These are phyloP conservation scores for Acleris sparsana DNA, from an alignment of 2,888 invertebrate species.

Conservation along the genomic window DNA sequence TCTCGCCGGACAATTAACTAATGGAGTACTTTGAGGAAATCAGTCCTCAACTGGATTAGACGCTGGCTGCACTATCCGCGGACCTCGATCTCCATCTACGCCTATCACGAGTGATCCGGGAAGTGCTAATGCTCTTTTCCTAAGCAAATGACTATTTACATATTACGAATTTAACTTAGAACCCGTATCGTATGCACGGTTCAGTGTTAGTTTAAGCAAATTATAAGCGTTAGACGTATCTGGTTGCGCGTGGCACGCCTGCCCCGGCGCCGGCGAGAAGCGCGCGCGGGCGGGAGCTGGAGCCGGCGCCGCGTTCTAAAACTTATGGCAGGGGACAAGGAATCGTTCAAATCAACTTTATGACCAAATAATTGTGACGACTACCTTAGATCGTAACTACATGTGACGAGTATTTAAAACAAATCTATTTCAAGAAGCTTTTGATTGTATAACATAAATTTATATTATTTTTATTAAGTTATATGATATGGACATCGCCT, in stretches of 20 bases:
- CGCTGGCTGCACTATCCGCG: not conserved
- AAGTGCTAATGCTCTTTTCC: conserved; percentile 5
- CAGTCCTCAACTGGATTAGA: conserved; percentile 58
- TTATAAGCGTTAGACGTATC: not conserved
- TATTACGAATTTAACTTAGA: conserved; percentile 28
- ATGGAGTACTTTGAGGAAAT: conserved; percentile 64
- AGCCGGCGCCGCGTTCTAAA: too few species aligned
- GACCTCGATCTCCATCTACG: not conserved
- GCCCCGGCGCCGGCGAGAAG: too few species aligned
- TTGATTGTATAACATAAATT: too few species aligned
- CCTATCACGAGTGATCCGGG: not conserved
- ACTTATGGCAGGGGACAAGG: too few species aligned
- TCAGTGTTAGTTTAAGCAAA: conserved; percentile 26
- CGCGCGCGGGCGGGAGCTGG: too few species aligned
- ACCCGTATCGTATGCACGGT: conserved; percentile 10
- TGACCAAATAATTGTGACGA: too few species aligned
- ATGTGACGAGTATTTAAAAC: too few species aligned
- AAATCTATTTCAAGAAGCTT: too few species aligned
- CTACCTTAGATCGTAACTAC: too few species aligned
- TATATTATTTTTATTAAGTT: too few species aligned
- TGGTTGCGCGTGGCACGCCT: not conserved
- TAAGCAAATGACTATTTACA: conserved; percentile 16
- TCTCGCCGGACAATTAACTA: conserved; percentile 61
- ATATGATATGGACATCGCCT: too few species aligned
- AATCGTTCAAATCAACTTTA: too few species aligned